phyloP scores from a whole-genome alignment of 2,888 invertebrate genomes.

The Periphyllus acericola region DNA sequence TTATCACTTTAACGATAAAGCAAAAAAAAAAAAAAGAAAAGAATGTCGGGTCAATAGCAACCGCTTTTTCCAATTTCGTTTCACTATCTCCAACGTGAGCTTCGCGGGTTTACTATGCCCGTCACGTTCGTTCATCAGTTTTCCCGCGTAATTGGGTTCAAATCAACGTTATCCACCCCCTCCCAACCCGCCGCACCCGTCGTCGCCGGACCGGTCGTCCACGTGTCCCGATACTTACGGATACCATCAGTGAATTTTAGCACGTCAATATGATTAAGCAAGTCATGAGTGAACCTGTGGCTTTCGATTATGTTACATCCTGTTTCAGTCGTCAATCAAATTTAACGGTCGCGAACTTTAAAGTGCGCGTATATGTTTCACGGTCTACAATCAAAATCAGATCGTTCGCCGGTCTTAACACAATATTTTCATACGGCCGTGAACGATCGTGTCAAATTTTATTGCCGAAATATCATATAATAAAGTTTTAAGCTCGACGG shows the following conservation, averaged over 20 bases:
- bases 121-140: constrained; percentile 57
- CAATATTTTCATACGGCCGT: not conserved
- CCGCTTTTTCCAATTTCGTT: constrained; percentile 45
- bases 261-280: constrained; percentile 35
- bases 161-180: constrained; percentile 37
- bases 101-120: constrained; percentile 17
- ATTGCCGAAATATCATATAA: not conserved
- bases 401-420: not conserved
- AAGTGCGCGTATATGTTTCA: not conserved
- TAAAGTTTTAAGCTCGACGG: not conserved
- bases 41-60: not conserved
- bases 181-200: not conserved
- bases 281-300: constrained; percentile 45
- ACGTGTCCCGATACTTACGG: not conserved
- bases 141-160: constrained; percentile 55
- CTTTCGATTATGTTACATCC: constrained; percentile 37
- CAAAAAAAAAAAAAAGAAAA: not conserved
- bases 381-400: not conserved
- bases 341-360: constrained; percentile 21
- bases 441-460: not conserved
- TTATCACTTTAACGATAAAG: constrained; percentile 2
- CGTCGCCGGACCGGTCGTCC: no score
- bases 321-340: constrained; percentile 20
- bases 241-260: constrained; percentile 11
- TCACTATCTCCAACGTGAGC: not conserved